Percentiles rank a stretch among this genome's conserved stretches.
Conservation (phyloP, 2,797 vertebrate species). For the Poecilia picta region DNA sequence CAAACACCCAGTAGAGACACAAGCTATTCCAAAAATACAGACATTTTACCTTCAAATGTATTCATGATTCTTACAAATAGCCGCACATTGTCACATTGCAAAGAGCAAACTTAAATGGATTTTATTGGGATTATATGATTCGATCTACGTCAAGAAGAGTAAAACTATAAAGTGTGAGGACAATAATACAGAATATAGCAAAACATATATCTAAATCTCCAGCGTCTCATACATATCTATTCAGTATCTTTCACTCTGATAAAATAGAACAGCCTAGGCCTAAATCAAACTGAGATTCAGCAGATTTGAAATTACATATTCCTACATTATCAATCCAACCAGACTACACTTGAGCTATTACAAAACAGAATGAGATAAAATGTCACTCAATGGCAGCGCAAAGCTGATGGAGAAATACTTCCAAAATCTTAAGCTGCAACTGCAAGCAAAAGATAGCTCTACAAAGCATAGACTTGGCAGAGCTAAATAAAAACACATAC, state of each 20-base stretch:
- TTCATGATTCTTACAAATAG: not conserved
- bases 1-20: slow-evolving; percentile 37
- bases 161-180: not conserved
- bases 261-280: not conserved
- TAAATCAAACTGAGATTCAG: not conserved
- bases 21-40: slow-evolving; percentile 39
- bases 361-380: not conserved
- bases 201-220: not conserved
- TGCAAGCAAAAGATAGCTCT: not conserved
- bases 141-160: not conserved
- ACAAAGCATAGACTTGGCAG: not conserved
- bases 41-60: slow-evolving; percentile 29
- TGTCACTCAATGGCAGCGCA: not conserved
- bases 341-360: not conserved
- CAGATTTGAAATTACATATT: not conserved
- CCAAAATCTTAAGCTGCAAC: not conserved
- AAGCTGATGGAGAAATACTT: not conserved
- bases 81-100: not conserved
- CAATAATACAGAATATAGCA: not conserved
- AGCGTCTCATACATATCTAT: not conserved
- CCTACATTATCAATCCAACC: not conserved
- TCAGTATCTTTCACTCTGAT: not conserved
- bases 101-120: not conserved
- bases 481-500: not conserved
- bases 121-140: not conserved